Base-by-base conservation (phyloP, 2,797 vertebrate genomes). In the Oryzias sinensis region DNA sequence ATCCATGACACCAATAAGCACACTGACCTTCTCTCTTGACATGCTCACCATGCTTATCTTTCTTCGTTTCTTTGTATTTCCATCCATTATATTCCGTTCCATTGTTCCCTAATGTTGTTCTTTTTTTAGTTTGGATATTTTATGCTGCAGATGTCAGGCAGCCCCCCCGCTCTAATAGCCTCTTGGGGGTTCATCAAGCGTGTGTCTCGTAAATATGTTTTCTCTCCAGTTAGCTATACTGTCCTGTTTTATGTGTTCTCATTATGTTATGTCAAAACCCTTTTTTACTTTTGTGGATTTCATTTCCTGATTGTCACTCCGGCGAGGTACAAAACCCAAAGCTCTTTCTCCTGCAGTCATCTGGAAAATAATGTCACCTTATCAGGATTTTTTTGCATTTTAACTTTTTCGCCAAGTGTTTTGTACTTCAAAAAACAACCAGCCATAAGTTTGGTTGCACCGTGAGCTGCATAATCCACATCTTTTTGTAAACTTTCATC, bases 271-370 rank as follows among this genome's bases (percentile, higher is more conserved):
- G 59, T 68, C 22, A 46, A 18, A 73, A 81, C 82, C 82, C 76
- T 67, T 70, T 63, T 82, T 84, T 79, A 72, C 72, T 73, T 76
- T 9, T 11, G 8, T 33, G 2, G 33, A 33, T 85, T 85, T 80
- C 56, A 82, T 87, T 83, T 80, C 68, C 83, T 66, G 57, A 15
- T 51, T 4, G 41, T 68, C 63, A 63, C 70, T 73, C 65, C 33
- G 33, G 33, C 33, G 2, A 33, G 33, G 73, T 56, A 73, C 78
- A 75, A 62, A 71, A 80, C 43, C 43, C 43, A 43, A 5, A 49
- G 24, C 43, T 59, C 37, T 42, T 51, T 43, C 40, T 54, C 44
- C 1, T 8, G n/a, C 52, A 64, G 24, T 70, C 63, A 72, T 68
- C 62, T 69, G 11, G 61, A 77, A 59, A 9, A 46, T 11, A n/a